phyloP scores from a whole-genome alignment of 2,888 invertebrate genomes.

The Nymphalis urticae region DNA sequence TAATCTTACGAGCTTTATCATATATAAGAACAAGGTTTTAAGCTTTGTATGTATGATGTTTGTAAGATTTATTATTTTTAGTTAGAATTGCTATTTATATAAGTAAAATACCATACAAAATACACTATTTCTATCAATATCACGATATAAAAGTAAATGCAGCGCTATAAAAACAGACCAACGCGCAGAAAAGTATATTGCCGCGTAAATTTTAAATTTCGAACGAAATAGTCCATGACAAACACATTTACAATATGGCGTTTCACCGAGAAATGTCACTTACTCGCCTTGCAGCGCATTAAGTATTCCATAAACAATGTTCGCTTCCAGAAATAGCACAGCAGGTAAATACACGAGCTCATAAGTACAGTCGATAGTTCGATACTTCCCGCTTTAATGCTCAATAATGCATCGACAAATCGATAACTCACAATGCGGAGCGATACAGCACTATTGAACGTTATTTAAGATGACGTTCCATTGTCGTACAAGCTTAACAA shows the following conservation, averaged over 20 bases:
- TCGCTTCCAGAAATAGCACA: slow-evolving; percentile 65
- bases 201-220: slow-evolving; percentile 18
- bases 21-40: not conserved
- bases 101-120: not conserved
- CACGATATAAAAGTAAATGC: not conserved
- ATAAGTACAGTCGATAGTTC: slow-evolving; percentile 43
- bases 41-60: not conserved
- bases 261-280: slow-evolving; percentile 63
- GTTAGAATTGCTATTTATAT: not conserved
- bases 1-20: not conserved
- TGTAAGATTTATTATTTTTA: not conserved
- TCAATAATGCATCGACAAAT: slow-evolving; percentile 75
- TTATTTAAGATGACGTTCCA: slow-evolving; percentile 8
- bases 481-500: slow-evolving; percentile 6
- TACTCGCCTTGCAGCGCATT: slow-evolving; percentile 55
- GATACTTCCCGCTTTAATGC: slow-evolving; percentile 54
- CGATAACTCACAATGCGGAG: slow-evolving; percentile 50
- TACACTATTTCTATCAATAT: not conserved
- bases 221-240: slow-evolving; percentile 31
- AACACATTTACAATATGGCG: slow-evolving; percentile 42
- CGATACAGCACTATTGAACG: slow-evolving; percentile 7
- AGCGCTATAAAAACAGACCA: not conserved
- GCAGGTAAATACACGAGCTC: slow-evolving; percentile 38
- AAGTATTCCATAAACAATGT: slow-evolving; percentile 75
- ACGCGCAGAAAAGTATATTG: slow-evolving; percentile 11